Evolutionary conservation across 2,113 vertebrate species (phyloP), one percentile per base, ranked within the genome.

Genomic region (Cheirogaleus medius): DNA sequence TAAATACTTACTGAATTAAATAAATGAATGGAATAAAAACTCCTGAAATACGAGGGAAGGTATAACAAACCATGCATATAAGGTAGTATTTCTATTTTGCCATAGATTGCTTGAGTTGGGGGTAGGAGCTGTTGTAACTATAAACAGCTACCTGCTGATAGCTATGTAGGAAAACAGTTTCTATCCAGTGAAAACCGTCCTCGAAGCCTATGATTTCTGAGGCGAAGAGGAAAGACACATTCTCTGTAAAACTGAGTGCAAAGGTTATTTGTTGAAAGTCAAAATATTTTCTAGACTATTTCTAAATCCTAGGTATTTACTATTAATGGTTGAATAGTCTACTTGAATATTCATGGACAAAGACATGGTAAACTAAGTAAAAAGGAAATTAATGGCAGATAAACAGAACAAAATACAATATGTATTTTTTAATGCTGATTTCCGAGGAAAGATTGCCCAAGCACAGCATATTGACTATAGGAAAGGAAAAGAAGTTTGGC

Each of bases 31-130:
- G 78, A 82, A 56, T 6, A 21, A 42, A 80, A 93, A 29, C 15
- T 10, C 64, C 21, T 27, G 58, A 66, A 81, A 17, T 1, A 42
- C 18, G 39, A 0, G 5, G 4, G 0, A 1, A 8, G 17, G 0
- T 58, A 47, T 3, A 95, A 60, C 52, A 0, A 0, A 14, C 9
- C 54, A 63, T 25, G 81, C n/a, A 13, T 42, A 13, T 17, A 21
- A 74, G 66, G 71, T 32, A 23, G 1, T 1, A 12, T 17, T 87
- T 49, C 29, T 1, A 1, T 90, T 58, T 80, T 1, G 49, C 52
- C 14, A 18, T 17, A 58, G 78, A 20, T 1, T 3, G 37, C n/a
- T 9, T 56, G 7, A 34, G 18, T 54, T 56, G 20, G 20, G 17
- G 4, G 49, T 15, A 3, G 18, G 37, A 12, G 0, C 1, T 34